Evolutionary conservation across 2,113 vertebrate genomes (phyloP).

Genomic region (Cyprinodon variegatus): DNA sequence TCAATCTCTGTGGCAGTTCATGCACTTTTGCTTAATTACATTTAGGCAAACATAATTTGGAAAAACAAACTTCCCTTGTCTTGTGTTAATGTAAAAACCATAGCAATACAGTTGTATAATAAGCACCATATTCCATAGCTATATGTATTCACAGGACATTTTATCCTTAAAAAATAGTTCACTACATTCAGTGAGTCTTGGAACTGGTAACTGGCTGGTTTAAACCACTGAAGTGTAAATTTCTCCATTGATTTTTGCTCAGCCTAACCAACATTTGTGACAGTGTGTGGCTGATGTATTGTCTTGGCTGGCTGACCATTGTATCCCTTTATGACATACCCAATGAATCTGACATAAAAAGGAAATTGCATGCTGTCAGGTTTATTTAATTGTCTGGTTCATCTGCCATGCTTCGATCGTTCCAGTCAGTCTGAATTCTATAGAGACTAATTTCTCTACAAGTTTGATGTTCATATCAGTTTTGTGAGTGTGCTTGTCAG

Average conservation of each 20-base stretch:
- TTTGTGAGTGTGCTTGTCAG: neutral
- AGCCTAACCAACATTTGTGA: neutral
- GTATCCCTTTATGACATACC: neutral
- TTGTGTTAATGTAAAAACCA: neutral
- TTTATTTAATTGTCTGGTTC: neutral
- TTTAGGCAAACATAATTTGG: neutral
- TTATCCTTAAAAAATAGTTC: neutral
- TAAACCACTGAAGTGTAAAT: neutral
- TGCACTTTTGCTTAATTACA: constrained; percentile 5
- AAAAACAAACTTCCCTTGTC: neutral
- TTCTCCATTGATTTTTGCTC: neutral
- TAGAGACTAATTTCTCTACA: neutral
- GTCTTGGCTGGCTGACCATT: neutral
- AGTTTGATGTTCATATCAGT: neutral
- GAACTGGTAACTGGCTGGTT: neutral
- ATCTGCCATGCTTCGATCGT: neutral
- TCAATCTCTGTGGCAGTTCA: constrained; percentile 17
- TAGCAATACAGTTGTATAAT: neutral
- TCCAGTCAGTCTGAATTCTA: neutral
- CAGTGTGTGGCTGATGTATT: neutral
- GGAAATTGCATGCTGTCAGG: neutral
- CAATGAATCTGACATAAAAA: neutral
- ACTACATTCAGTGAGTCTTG: neutral
- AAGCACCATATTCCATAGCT: neutral
- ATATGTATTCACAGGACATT: neutral